Evolutionary conservation across 2,797 vertebrate species (phyloP), one percentile per base, ranked within the genome.

Genomic region (Peromyscus aztecus): DNA sequence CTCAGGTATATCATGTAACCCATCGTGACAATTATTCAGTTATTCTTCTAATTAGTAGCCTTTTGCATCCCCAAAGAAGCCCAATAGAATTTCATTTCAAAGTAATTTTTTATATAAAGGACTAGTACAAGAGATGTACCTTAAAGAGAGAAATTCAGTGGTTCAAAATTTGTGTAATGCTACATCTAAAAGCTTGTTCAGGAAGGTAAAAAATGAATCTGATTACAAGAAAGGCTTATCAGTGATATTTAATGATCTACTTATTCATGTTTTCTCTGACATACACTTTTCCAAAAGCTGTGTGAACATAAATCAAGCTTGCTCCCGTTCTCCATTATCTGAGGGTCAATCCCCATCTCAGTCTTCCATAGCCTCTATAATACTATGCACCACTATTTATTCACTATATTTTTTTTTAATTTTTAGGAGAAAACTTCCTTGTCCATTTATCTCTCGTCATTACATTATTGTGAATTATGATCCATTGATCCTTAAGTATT

Each of bases 51-150:
- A 2, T 24, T 49, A 40, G 77, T 8, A 31, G 13, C 0, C 31
- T 93, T n/a, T 85, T 73, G 0, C 31, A 52, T 94, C 43, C 90
- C 40, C 57, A 93, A 88, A 90, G 69, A 40, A 76, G 34, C 1
- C 31, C 27, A 46, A n/a, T 92, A 84, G 52, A 91, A 86, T 8
- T 82, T 86, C 21, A 49, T 73, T 91, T 90, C 61, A 90, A 87
- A 59, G 3, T 86, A 2, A 61, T 7, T 49, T 76, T 93, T 76
- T 19, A 43, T 43, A 65, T 63, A 43, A n/a, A 83, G 88, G 13
- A 78, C 11, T 71, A 4, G 52, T 63, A 34, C 13, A 94, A 82
- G 4, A 95, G 13, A 59, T 94, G 9, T 14, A 89, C 12, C 52
- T 57, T 92, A 71, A 65, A 67, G 23, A 84, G 37, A 88, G 21